Percentiles rank a stretch among this genome's conserved stretches.
These are phyloP conservation scores for Autographa pulchrina DNA, from an alignment of 2,888 invertebrate genomes.

Conservation along the genomic window DNA sequence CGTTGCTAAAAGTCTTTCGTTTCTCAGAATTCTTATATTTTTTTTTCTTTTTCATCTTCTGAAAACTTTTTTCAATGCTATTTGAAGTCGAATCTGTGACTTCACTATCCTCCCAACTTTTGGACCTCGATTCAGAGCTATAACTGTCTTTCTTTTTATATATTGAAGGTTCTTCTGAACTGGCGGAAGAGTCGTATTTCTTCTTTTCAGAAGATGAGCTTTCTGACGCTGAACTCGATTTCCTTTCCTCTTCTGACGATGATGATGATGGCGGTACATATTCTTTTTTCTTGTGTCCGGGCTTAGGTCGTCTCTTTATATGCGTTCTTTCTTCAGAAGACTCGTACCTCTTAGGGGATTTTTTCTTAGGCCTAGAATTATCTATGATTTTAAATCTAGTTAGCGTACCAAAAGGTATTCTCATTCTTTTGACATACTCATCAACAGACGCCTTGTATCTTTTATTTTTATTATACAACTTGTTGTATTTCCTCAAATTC, in stretches of 20 bases:
- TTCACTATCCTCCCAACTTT: background rate
- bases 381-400: constrained; percentile 32
- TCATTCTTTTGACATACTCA: background rate
- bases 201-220: background rate
- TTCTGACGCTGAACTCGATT: background rate
- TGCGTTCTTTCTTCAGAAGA: background rate
- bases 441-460: background rate
- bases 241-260: background rate
- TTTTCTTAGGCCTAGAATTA: background rate
- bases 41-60: background rate
- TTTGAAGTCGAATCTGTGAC: background rate
- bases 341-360: background rate
- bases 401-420: background rate
- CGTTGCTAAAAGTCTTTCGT: background rate
- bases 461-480: background rate
- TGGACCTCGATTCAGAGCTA: background rate
- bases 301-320: background rate
- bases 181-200: background rate
- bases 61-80: constrained; percentile 1
- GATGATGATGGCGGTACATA: background rate
- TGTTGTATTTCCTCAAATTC: constrained; percentile 7
- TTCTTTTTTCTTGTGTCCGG: background rate
- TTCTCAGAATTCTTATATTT: background rate
- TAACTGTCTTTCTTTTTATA: background rate
- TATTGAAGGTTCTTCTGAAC: background rate